Percentiles rank a stretch among this genome's conserved stretches.
phyloP scores from a whole-genome alignment of 2,888 invertebrate species.

The Catotricha subobsoleta region DNA sequence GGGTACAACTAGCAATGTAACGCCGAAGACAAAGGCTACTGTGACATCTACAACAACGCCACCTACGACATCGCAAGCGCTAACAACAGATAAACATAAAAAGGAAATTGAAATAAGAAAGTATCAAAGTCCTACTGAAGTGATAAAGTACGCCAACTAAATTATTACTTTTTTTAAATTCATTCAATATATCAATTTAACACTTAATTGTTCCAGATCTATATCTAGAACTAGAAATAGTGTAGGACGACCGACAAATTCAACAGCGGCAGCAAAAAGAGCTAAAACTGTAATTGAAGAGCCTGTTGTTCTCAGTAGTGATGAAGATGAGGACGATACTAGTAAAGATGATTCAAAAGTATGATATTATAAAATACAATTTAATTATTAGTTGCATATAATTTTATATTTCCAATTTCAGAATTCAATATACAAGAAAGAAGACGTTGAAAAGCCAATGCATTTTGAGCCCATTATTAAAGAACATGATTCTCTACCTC shows the following conservation, averaged over 20 bases:
- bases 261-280: no score
- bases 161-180: no score
- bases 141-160: conserved; percentile 2
- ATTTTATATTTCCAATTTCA: neutral
- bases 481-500: neutral
- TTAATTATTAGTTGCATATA: neutral
- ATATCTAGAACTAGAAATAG: no score
- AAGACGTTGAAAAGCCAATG: neutral
- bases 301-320: conserved; percentile 52
- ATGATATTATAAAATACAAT: neutral
- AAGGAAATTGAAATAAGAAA: conserved; percentile 8
- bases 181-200: no score
- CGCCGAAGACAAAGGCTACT: neutral
- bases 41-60: neutral
- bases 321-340: conserved; percentile 36
- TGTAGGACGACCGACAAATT: no score
- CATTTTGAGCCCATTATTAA: neutral
- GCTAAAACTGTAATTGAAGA: conserved; percentile 34
- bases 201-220: no score
- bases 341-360: neutral
- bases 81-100: conserved; percentile 2
- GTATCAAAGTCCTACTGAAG: conserved; percentile 6
- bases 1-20: no score
- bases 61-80: neutral
- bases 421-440: neutral